These are phyloP conservation scores for Apteryx owenii DNA, from an alignment of 2,113 vertebrate genomes.

Conservation along the genomic window DNA sequence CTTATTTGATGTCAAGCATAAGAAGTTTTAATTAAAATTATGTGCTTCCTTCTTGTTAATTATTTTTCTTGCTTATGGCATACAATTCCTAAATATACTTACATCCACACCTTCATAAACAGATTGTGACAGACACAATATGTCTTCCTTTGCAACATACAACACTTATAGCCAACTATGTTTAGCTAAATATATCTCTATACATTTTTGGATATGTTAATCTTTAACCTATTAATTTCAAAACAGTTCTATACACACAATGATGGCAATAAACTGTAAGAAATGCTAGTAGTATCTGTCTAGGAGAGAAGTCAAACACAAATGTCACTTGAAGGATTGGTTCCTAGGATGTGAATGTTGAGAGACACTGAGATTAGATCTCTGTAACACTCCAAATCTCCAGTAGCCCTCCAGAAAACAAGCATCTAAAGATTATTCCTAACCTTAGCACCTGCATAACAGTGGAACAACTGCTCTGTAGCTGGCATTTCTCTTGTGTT, in stretches of 20 bases:
- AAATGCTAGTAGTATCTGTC: background rate
- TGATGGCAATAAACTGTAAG: background rate
- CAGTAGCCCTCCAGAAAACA: background rate
- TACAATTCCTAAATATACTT: background rate
- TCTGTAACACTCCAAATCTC: background rate
- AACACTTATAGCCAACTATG: background rate
- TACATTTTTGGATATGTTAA: background rate
- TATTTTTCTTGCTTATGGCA: background rate
- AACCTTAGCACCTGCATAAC: background rate
- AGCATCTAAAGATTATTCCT: background rate
- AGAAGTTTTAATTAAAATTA: background rate
- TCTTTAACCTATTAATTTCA: background rate
- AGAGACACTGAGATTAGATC: background rate
- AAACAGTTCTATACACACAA: background rate
- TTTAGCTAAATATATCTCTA: background rate
- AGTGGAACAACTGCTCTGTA: background rate
- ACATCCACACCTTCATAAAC: background rate
- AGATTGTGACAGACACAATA: background rate
- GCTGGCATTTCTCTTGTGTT: background rate
- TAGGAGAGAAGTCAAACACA: background rate
- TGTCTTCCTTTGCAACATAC: background rate
- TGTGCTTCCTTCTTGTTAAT: background rate
- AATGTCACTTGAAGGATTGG: background rate
- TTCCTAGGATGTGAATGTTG: background rate
- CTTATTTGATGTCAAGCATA: background rate